Evolutionary conservation across 2,113 vertebrate species (phyloP).

Genomic region (Neopipo cinnamomea): DNA sequence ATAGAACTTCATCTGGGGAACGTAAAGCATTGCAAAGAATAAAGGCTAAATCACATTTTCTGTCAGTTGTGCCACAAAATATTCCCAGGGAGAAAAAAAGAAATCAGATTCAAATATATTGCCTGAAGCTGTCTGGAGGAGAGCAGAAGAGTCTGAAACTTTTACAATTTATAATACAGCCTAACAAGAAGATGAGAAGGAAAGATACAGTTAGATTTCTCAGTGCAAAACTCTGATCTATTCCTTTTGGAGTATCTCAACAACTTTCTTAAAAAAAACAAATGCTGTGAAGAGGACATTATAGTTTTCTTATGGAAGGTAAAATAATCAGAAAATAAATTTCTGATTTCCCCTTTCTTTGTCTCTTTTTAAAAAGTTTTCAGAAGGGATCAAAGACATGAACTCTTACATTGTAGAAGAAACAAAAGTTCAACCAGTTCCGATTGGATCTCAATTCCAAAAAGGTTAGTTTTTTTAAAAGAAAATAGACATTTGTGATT

Average conservation of each 20-base stretch:
- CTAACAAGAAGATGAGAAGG: constrained; percentile 1
- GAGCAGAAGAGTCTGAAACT: not conserved
- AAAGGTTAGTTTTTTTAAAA: not conserved
- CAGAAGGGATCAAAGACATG: not conserved
- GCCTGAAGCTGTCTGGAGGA: not conserved
- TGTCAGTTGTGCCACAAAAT: not conserved
- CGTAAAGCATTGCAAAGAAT: not conserved
- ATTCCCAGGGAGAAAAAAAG: not conserved
- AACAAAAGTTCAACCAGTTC: not conserved
- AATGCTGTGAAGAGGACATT: not conserved
- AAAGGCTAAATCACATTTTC: not conserved
- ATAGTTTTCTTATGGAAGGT: not conserved
- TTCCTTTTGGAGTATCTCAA: not conserved
- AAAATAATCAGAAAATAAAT: not conserved
- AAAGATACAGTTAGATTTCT: not conserved
- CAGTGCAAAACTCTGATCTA: not conserved
- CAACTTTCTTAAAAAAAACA: not conserved
- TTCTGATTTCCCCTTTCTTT: not conserved
- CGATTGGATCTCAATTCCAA: not conserved
- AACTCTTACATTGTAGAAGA: not conserved
- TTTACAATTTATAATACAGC: not conserved
- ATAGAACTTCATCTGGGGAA: not conserved
- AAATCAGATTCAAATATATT: not conserved
- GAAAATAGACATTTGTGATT: not conserved
- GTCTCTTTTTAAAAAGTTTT: not conserved